These are phyloP conservation scores for Drosophila putrida DNA, from an alignment of 2,888 invertebrate genomes.

Conservation along the genomic window DNA sequence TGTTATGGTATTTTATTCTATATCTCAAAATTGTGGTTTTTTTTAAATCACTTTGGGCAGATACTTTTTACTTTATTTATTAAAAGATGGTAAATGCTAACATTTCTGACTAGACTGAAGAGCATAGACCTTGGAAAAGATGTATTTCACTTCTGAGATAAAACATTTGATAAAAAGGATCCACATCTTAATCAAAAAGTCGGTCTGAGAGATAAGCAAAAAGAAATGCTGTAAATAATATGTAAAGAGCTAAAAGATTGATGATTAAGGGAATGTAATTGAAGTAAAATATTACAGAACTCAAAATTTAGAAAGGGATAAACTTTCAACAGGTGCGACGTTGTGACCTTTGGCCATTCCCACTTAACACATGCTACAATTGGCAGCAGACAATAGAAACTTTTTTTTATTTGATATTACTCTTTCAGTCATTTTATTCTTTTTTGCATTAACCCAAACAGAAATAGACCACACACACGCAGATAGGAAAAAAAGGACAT, in stretches of 20 bases:
- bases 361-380: conserved; percentile 34
- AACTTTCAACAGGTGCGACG: conserved; percentile 43
- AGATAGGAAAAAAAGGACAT: conserved; percentile 29
- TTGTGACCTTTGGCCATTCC: conserved; percentile 22
- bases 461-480: conserved; percentile 28
- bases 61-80: too few relatives aligned
- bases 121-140: not conserved
- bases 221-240: not conserved
- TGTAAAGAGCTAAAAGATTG: not conserved
- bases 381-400: conserved; percentile 62
- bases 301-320: not conserved
- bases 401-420: conserved; percentile 55
- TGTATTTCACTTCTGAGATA: not conserved
- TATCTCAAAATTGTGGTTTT: too few relatives aligned
- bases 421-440: conserved; percentile 57
- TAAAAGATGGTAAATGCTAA: too few relatives aligned
- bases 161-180: not conserved
- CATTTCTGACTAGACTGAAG: not conserved
- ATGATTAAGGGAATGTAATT: not conserved
- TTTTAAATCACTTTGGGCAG: too few relatives aligned
- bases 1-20: too few relatives aligned
- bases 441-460: conserved; percentile 70
- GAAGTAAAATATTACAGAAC: conserved; percentile 1
- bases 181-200: not conserved
- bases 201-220: not conserved